Evolutionary conservation across 2,888 invertebrate genomes (phyloP).

Genomic region (Strigamia transsilvanica): DNA sequence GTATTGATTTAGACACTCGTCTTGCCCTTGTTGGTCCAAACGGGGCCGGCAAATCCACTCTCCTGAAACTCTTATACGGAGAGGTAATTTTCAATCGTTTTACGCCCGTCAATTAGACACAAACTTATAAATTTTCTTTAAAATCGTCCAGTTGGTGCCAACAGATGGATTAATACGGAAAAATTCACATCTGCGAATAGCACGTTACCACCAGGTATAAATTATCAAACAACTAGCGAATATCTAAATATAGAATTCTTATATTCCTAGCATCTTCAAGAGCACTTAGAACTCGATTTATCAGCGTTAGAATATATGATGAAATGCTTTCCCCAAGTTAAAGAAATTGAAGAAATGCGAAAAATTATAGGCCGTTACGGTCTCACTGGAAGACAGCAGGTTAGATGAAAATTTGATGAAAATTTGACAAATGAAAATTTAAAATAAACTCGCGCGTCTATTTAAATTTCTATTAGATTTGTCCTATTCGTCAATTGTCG

Average conservation of each 20-base stretch:
- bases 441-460: too few relatives aligned
- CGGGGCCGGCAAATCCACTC: constrained; percentile 98
- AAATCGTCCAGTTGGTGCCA: constrained; percentile 77
- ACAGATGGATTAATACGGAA: constrained; percentile 96
- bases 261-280: constrained; percentile 80
- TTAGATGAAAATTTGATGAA: constrained; percentile 61
- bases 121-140: neutral
- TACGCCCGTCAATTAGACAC: neutral
- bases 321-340: constrained; percentile 93
- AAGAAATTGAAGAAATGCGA: constrained; percentile 98
- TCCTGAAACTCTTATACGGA: constrained; percentile 93
- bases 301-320: constrained; percentile 99
- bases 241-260: too few relatives aligned
- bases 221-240: too few relatives aligned
- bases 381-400: constrained; percentile 94
- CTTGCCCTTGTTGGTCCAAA: constrained; percentile 96
- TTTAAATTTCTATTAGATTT: constrained; percentile 70
- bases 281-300: constrained; percentile 90
- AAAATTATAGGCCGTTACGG: constrained; percentile 99
- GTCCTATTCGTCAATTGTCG: constrained; percentile 91
- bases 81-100: constrained; percentile 72
- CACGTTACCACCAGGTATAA: constrained; percentile 89
- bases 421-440: neutral
- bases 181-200: constrained; percentile 96
- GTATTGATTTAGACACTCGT: constrained; percentile 95